These are phyloP conservation scores for Zygothrica quintamaculata DNA, from an alignment of 2,888 invertebrate genomes.

Conservation along the genomic window DNA sequence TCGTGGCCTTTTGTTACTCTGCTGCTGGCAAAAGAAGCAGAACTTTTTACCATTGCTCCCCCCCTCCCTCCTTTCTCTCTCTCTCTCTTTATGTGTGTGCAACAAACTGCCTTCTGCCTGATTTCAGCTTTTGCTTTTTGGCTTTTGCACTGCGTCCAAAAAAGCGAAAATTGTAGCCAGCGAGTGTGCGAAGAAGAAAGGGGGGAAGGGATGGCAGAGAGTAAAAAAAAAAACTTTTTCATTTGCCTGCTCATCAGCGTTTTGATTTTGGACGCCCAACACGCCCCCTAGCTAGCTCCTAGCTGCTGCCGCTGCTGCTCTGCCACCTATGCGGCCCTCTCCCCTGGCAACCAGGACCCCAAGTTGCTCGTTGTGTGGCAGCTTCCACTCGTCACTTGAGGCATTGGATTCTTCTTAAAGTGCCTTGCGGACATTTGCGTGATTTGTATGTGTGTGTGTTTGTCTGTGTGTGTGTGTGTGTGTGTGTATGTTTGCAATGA, in stretches of 20 bases:
- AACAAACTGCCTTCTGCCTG: slow-evolving; percentile 45
- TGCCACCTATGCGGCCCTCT: background rate
- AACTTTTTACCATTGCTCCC: slow-evolving; percentile 13
- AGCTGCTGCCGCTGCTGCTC: slow-evolving; percentile 13
- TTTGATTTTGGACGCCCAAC: slow-evolving; percentile 79
- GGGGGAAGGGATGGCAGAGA: too few species aligned
- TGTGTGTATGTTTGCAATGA: slow-evolving; percentile 58
- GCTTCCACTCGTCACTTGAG: slow-evolving; percentile 63
- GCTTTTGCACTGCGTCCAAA: slow-evolving; percentile 40
- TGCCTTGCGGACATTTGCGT: slow-evolving; percentile 80
- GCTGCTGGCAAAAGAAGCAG: slow-evolving; percentile 49
- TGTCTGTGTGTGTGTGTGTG: slow-evolving; percentile 40
- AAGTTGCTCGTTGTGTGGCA: slow-evolving; percentile 27
- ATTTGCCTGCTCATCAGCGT: slow-evolving; percentile 82
- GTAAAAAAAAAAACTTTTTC: slow-evolving; percentile 70
- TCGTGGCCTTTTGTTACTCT: slow-evolving; percentile 62
- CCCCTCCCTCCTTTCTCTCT: too few species aligned
- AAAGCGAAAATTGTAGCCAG: too few species aligned
- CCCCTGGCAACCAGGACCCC: slow-evolving; percentile 5
- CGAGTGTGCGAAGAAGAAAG: too few species aligned
- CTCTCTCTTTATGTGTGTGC: slow-evolving; percentile 47
- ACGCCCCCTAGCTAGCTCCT: slow-evolving; percentile 39
- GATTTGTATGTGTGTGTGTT: slow-evolving; percentile 78
- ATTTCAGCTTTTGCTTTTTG: slow-evolving; percentile 54
- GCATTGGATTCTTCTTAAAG: slow-evolving; percentile 83